Evolutionary conservation across 2,113 vertebrate species (phyloP), one percentile per base, ranked within the genome.

Genomic region (Strix uralensis): DNA sequence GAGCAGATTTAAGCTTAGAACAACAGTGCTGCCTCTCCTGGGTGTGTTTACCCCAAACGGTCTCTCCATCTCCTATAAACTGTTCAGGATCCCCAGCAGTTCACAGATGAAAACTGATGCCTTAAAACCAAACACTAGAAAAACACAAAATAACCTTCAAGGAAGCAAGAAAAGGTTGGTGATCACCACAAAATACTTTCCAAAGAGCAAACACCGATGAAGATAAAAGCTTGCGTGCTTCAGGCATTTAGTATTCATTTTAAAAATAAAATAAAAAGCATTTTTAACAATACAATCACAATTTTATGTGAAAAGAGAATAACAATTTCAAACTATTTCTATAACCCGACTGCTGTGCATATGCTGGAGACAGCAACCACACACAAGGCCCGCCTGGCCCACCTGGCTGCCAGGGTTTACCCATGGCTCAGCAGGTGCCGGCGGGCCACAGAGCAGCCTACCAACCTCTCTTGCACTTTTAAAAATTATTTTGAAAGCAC

Each of bases 21-120:
- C 34, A 62, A 27, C 2, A 34, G 34, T 6, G 21, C 8, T 79
- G 66, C 38, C 13, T 67, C 51, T 67, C 57, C 32, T 40, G 17
- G 23, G 16, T 15, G 12, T 5, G 5, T 46, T 63, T 55, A 47
- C 16, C 29, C 13, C 3, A 1, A 44, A 49, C 0, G 0, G 52
- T 30, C 13, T 83, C 49, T 73, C 46, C 46, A 36, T 19, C 36
- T 69, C 82, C 52, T 81, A 3, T 16, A 13, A 80, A 42, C 19
- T 73, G 34, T 13, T 11, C 16, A 13, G 7, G 11, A 83, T 61
- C 20, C 18, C 54, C 61, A 65, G 29, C 5, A 75, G 36, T 5
- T 85, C 4, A 0, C 20, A 40, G 58, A 44, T 59, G 66, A 81
- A 79, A 94, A 72, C 8, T 1, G 17, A 49, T 3, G 2, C 44